Conservation (phyloP, 2,797 vertebrate genomes). For the Gallirallus australis region DNA sequence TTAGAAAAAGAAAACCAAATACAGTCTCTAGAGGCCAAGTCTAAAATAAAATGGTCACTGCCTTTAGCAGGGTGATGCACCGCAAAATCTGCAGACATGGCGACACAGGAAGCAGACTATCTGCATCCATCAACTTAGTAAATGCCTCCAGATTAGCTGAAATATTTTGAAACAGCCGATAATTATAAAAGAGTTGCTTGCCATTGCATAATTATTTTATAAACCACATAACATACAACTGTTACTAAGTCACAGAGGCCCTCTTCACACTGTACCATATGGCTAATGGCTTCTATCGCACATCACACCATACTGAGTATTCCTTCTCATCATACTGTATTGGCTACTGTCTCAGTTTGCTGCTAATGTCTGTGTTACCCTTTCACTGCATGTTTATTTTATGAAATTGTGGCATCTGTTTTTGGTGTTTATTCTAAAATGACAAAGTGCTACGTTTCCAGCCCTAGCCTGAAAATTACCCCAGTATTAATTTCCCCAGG, state of each 20-base stretch:
- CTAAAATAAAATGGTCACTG: slow-evolving; percentile 55
- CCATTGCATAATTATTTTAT: slow-evolving; percentile 85
- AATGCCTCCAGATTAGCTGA: slow-evolving; percentile 74
- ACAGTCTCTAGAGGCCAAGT: not conserved
- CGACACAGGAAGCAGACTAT: slow-evolving; percentile 33
- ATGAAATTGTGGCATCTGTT: slow-evolving; percentile 80
- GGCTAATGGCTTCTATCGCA: slow-evolving; percentile 78
- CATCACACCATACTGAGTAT: slow-evolving; percentile 79
- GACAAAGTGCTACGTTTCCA: slow-evolving; percentile 69
- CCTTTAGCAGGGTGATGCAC: slow-evolving; percentile 22
- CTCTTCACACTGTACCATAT: slow-evolving; percentile 81
- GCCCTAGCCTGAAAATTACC: slow-evolving; percentile 62
- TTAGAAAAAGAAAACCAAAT: slow-evolving; percentile 7
- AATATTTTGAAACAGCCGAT: slow-evolving; percentile 80
- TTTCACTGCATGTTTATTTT: slow-evolving; percentile 84
- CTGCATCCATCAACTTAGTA: slow-evolving; percentile 61
- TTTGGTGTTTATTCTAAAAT: slow-evolving; percentile 78
- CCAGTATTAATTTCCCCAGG: slow-evolving; percentile 74
- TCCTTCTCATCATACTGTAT: slow-evolving; percentile 76
- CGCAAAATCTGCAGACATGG: not conserved
- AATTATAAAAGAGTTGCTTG: slow-evolving; percentile 79
- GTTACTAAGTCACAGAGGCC: slow-evolving; percentile 76
- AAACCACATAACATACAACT: slow-evolving; percentile 80
- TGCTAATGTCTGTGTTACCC: slow-evolving; percentile 79
- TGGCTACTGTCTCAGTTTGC: slow-evolving; percentile 79